Conservation (phyloP, 2,797 vertebrate genomes). For the Orestias chungarensis region DNA sequence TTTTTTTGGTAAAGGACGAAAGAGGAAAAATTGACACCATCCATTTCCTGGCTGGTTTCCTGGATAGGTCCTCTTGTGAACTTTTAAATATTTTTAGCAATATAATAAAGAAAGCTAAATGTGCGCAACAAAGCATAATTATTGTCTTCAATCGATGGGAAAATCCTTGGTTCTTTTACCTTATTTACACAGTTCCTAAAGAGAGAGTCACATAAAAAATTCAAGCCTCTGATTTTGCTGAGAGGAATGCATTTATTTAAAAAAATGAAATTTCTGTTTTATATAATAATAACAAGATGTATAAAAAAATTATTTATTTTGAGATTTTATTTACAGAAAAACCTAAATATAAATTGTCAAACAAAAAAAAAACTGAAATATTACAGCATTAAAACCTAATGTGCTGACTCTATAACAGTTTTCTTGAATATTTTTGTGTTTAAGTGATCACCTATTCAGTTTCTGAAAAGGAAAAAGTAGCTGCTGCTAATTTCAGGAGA, state of each 20-base stretch:
- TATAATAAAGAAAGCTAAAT: background rate
- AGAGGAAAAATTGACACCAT: constrained; percentile 14
- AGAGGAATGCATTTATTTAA: too few relatives aligned
- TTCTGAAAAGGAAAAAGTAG: background rate
- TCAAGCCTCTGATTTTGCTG: background rate
- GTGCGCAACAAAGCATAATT: too few relatives aligned
- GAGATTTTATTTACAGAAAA: background rate
- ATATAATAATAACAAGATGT: too few relatives aligned
- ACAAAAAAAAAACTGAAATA: too few relatives aligned
- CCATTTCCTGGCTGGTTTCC: constrained; percentile 23
- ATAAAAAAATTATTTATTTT: background rate
- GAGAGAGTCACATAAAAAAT: background rate
- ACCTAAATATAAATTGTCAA: too few relatives aligned
- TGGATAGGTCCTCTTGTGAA: constrained; percentile 19
- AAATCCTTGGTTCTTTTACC: background rate
- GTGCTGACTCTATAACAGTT: background rate
- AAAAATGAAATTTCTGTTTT: too few relatives aligned
- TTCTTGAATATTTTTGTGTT: background rate
- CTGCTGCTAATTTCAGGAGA: background rate
- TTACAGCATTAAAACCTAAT: too few relatives aligned
- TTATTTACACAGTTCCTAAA: background rate
- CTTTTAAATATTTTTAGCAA: background rate
- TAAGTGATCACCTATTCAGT: background rate
- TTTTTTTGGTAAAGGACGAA: constrained; percentile 39
- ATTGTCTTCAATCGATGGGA: too few relatives aligned